Conservation (phyloP, 2,797 vertebrate species). For the Neopelma chrysocephalum region DNA sequence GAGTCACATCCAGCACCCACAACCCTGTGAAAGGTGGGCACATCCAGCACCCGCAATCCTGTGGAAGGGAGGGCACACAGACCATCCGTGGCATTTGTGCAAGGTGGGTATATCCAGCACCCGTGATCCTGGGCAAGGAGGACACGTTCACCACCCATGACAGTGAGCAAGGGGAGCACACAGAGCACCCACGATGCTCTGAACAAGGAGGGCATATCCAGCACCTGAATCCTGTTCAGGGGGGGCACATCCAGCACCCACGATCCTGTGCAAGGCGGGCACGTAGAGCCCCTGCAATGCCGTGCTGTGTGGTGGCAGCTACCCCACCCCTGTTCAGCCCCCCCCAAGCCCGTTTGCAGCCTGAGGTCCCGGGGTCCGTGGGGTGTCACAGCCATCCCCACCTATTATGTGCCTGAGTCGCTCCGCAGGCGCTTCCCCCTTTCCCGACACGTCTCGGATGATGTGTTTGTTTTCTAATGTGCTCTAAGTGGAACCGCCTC, state of each 20-base stretch:
- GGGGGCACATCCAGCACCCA: not conserved
- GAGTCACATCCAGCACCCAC: not conserved
- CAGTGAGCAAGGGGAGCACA: accelerated
- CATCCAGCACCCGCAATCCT: not conserved
- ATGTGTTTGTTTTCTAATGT: not conserved
- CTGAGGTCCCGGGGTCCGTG: accelerated
- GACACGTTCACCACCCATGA: not conserved
- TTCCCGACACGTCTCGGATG: not conserved
- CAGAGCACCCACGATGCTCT: not conserved
- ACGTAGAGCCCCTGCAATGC: not conserved
- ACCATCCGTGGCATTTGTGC: too few species aligned
- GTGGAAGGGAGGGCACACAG: accelerated
- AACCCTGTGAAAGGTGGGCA: accelerated
- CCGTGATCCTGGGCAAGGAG: accelerated
- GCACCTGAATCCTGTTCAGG: not conserved
- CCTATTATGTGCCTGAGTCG: not conserved
- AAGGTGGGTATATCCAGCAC: not conserved
- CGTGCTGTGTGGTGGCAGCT: accelerated
- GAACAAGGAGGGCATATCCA: too few species aligned
- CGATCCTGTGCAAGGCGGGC: accelerated
- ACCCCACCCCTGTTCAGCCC: accelerated
- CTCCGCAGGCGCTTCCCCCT: not conserved
- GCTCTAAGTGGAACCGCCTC: not conserved
- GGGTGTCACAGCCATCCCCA: not conserved
- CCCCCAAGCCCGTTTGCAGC: not conserved